Evolutionary conservation across 2,888 invertebrate genomes (phyloP).

Genomic region (Aporophyla lueneburgensis): DNA sequence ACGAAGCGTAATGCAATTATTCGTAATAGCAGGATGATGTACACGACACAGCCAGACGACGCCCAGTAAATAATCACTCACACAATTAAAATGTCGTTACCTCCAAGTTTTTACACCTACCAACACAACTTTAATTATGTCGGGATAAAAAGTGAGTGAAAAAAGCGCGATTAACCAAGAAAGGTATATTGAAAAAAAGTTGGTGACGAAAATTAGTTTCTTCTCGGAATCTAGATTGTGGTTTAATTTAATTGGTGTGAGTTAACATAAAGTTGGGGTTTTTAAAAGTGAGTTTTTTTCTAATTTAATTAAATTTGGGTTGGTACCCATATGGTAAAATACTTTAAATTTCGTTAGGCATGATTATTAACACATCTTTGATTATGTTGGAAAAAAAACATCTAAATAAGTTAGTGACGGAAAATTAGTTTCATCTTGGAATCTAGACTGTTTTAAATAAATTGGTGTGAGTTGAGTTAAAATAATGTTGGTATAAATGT

Average conservation of each 20-base stretch:
- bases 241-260: constrained; percentile 45
- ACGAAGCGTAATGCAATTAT: constrained; percentile 91
- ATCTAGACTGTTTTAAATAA: constrained; percentile 45
- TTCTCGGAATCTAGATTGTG: constrained; percentile 34
- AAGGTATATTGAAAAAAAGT: constrained; percentile 67
- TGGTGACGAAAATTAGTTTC: constrained; percentile 63
- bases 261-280: constrained; percentile 12
- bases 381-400: too few relatives aligned
- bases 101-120: constrained; percentile 87
- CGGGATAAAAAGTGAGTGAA: constrained; percentile 78
- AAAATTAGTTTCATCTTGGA: too few relatives aligned
- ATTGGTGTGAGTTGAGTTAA: constrained; percentile 21
- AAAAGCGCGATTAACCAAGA: constrained; percentile 73
- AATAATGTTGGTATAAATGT: constrained; percentile 6
- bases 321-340: too few relatives aligned
- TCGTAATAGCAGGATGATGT: constrained; percentile 90
- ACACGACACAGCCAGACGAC: constrained; percentile 83
- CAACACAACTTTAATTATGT: constrained; percentile 84
- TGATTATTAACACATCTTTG: too few relatives aligned
- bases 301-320: constrained; percentile 1
- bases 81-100: constrained; percentile 91
- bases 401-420: too few relatives aligned
- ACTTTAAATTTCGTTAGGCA: too few relatives aligned
- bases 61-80: constrained; percentile 86
- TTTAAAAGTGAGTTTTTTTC: background rate